Conservation (phyloP, 2,888 invertebrate species). For the Hesperia comma region DNA sequence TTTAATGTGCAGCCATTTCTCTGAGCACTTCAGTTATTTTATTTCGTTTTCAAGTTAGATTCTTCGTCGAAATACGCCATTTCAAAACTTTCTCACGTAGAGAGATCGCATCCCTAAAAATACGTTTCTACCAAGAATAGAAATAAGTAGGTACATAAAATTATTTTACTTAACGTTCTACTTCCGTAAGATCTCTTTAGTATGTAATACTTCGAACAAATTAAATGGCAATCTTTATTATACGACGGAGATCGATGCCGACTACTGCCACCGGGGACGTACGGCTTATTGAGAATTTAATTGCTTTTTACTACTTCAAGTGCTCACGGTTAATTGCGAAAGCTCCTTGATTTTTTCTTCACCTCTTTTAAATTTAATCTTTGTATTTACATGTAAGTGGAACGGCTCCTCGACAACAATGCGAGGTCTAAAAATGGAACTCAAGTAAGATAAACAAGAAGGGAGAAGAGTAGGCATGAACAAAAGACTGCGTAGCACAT, state of each 20-base stretch:
- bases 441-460: constrained; percentile 50
- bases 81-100: constrained; percentile 30
- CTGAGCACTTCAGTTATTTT: constrained; percentile 18
- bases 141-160: neutral
- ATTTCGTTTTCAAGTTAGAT: constrained; percentile 8
- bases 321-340: constrained; percentile 23
- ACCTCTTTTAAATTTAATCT: constrained; percentile 19
- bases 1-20: constrained; percentile 4
- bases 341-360: constrained; percentile 8
- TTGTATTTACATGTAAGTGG: constrained; percentile 27
- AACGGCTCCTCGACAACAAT: constrained; percentile 29
- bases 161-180: constrained; percentile 3
- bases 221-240: constrained; percentile 32
- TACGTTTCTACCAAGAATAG: constrained; percentile 2
- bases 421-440: constrained; percentile 31
- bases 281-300: constrained; percentile 33
- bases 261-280: constrained; percentile 29
- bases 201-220: constrained; percentile 15
- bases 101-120: constrained; percentile 2
- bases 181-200: constrained; percentile 7
- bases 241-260: constrained; percentile 15
- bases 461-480: constrained; percentile 50
- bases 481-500: constrained; percentile 64
- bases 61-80: constrained; percentile 20
- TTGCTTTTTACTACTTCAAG: constrained; percentile 36